Conservation (phyloP, 2,113 vertebrate species). For the Sceloporus undulatus region DNA sequence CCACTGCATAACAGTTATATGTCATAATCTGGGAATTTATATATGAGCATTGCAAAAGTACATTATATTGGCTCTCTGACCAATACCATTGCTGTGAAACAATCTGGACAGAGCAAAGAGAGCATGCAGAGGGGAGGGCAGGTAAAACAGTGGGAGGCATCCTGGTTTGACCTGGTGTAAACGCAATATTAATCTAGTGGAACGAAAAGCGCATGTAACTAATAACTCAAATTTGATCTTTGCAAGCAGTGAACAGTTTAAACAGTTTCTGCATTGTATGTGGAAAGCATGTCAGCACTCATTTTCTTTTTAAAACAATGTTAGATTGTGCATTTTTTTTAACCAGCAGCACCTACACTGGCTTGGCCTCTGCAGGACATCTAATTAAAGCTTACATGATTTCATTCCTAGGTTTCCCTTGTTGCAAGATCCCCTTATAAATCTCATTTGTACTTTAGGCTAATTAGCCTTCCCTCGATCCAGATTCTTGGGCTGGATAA, state of each 20-base stretch:
- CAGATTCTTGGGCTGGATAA: conserved; percentile 48
- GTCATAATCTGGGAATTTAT: not conserved
- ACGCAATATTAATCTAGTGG: conserved; percentile 16
- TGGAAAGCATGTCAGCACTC: conserved; percentile 17
- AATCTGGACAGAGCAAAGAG: not conserved
- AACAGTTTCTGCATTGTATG: conserved; percentile 18
- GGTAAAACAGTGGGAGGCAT: not conserved
- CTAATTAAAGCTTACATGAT: conserved; percentile 64
- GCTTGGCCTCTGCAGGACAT: conserved; percentile 47
- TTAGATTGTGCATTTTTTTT: conserved; percentile 39
- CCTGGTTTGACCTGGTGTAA: not conserved
- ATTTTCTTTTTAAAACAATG: conserved; percentile 36
- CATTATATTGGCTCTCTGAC: rapidly evolving
- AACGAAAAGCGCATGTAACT: conserved; percentile 3
- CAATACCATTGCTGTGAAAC: conserved; percentile 10
- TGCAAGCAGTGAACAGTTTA: conserved; percentile 19
- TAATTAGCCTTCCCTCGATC: conserved; percentile 63
- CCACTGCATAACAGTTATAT: not conserved
- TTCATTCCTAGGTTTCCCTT: conserved; percentile 62
- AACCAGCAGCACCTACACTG: conserved; percentile 29
- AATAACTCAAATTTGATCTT: conserved; percentile 38
- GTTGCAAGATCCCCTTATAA: conserved; percentile 60
- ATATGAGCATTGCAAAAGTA: not conserved
- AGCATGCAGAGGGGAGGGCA: not conserved
- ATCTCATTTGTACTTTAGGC: conserved; percentile 60